Percentiles rank a stretch among this genome's conserved stretches.
These are phyloP conservation scores for Propithecus perrieri DNA, from an alignment of 2,797 vertebrate genomes.

Conservation along the genomic window DNA sequence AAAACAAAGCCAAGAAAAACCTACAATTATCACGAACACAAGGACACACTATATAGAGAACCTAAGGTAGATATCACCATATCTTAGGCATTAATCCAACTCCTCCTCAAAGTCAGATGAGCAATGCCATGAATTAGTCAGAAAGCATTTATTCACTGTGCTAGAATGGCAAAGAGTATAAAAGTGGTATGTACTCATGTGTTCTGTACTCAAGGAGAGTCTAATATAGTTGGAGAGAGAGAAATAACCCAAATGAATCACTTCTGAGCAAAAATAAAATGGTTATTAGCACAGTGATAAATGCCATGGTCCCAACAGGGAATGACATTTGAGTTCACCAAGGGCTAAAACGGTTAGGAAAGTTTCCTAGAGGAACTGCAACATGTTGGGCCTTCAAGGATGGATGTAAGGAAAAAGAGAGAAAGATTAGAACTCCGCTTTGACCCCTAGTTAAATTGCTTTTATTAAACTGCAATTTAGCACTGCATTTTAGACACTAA, in stretches of 20 bases:
- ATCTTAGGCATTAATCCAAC: not conserved
- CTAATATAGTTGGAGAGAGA: not conserved
- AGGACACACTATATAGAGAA: not conserved
- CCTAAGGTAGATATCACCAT: not conserved
- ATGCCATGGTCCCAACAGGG: not conserved
- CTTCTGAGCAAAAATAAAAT: slow-evolving; percentile 24
- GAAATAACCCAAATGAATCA: slow-evolving; percentile 6
- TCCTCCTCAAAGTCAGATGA: not conserved
- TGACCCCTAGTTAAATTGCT: not conserved
- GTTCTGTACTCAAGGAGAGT: not conserved
- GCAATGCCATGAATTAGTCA: not conserved
- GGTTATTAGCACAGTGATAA: not conserved
- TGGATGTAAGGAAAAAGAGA: not conserved
- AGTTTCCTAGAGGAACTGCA: not conserved
- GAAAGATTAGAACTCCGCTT: not conserved
- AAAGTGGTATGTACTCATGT: not conserved
- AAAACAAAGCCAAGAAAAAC: slow-evolving; percentile 54
- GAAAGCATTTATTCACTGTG: not conserved
- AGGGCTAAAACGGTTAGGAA: not conserved
- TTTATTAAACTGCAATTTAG: not conserved
- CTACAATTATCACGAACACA: not conserved
- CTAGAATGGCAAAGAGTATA: not conserved
- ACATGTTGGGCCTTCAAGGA: not conserved
- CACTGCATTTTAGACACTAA: not conserved
- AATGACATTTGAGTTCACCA: not conserved